These are phyloP conservation scores for Larimichthys polyactis DNA, from an alignment of 2,113 vertebrate species.

Conservation along the genomic window DNA sequence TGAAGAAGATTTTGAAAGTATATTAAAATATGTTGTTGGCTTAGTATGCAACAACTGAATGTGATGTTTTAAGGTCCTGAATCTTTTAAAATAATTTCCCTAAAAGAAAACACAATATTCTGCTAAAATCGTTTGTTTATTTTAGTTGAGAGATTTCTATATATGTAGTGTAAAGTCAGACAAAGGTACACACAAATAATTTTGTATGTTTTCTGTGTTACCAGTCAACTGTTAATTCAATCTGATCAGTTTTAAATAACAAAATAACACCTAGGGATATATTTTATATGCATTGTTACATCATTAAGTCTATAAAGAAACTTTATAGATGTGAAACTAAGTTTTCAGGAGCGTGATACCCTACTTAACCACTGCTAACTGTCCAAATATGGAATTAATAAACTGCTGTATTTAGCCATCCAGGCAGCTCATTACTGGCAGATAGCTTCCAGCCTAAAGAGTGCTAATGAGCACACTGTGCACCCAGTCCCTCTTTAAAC, in stretches of 20 bases:
- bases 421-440: constrained; percentile 57
- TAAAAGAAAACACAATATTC: background rate
- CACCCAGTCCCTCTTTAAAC: constrained; percentile 71
- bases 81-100: background rate
- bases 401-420: constrained; percentile 57
- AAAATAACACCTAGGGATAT: background rate
- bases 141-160: background rate
- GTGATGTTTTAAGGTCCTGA: background rate
- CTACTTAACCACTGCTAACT: constrained; percentile 41
- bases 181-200: background rate
- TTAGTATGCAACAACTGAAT: background rate
- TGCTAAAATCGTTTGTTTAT: background rate
- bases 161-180: background rate
- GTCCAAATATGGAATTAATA: constrained; percentile 56
- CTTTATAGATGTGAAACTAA: background rate
- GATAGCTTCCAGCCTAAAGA: constrained; percentile 64
- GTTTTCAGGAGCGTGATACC: constrained; percentile 6
- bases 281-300: background rate
- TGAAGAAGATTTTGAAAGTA: background rate
- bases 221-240: background rate
- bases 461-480: constrained; percentile 67
- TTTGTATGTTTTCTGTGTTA: background rate
- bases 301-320: constrained; percentile 21
- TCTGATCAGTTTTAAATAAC: background rate
- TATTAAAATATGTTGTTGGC: too few relatives aligned